A percentile compares a stretch with the other conserved stretches of the same genome.
Evolutionary conservation across 2,113 vertebrate genomes (phyloP).

Genomic region (Caranx melampygus): DNA sequence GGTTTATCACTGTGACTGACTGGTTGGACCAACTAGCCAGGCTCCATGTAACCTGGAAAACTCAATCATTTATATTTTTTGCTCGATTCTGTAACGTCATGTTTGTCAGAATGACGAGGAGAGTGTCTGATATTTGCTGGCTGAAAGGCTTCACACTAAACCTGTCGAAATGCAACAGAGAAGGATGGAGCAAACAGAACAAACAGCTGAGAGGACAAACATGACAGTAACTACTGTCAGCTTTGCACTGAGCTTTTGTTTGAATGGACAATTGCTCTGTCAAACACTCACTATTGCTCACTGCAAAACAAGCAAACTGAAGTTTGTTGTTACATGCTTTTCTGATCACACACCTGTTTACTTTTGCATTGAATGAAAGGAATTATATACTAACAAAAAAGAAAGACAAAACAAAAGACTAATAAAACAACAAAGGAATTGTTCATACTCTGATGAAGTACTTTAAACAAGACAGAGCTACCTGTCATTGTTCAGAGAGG

Average conservation of each 20-base stretch:
- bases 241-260: slow-evolving; percentile 63
- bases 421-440: background rate
- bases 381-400: background rate
- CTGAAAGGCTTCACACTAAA: slow-evolving; percentile 1
- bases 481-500: too few species aligned
- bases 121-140: background rate
- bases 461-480: background rate
- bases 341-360: background rate
- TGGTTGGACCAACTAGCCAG: background rate
- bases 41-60: background rate
- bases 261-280: slow-evolving; percentile 49
- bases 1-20: background rate
- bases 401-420: background rate
- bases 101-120: background rate
- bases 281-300: slow-evolving; percentile 45
- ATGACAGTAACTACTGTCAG: slow-evolving; percentile 25
- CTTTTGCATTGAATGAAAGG: background rate
- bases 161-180: background rate
- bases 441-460: background rate
- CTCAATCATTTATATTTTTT: background rate
- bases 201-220: slow-evolving; percentile 40
- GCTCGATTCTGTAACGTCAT: background rate
- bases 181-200: slow-evolving; percentile 23
- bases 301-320: slow-evolving; percentile 22
- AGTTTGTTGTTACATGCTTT: background rate